Evolutionary conservation across 2,113 vertebrate species (phyloP).

Genomic region (Ceyx cyanopectus): DNA sequence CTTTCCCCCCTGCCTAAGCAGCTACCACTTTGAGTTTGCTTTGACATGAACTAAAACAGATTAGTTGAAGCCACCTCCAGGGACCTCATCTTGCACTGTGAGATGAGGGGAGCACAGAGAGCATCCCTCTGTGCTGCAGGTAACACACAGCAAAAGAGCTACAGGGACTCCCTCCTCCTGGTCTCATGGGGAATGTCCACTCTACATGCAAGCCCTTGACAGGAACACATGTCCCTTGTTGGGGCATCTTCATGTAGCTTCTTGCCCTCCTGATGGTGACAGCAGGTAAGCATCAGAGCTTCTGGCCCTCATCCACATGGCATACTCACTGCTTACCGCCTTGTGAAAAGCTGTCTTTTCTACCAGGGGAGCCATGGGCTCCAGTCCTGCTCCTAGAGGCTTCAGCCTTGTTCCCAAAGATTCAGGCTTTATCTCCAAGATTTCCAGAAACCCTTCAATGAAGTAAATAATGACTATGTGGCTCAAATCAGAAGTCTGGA

Average conservation of each 20-base stretch:
- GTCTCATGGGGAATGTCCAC: rapidly evolving
- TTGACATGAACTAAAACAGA: neutral
- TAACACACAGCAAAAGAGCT: neutral
- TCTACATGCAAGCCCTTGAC: rapidly evolving
- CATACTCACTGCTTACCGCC: rapidly evolving
- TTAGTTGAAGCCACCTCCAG: neutral
- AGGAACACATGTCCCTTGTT: neutral
- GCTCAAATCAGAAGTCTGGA: neutral
- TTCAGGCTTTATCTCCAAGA: neutral
- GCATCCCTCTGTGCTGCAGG: neutral
- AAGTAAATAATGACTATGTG: neutral
- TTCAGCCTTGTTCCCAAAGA: neutral
- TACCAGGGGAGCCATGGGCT: neutral
- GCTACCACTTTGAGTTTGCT: neutral
- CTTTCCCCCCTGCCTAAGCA: neutral
- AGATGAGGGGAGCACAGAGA: neutral
- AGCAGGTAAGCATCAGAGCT: neutral
- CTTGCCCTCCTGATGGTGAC: neutral
- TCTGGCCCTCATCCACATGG: neutral
- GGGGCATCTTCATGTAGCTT: neutral
- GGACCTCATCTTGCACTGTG: neutral
- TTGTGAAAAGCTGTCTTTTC: neutral
- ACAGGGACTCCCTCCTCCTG: neutral
- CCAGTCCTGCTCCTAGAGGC: neutral
- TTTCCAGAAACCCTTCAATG: neutral